Percentiles rank a stretch among this genome's conserved stretches.
These are phyloP conservation scores for Macquaria australasica DNA, from an alignment of 2,113 vertebrate species.

Conservation along the genomic window DNA sequence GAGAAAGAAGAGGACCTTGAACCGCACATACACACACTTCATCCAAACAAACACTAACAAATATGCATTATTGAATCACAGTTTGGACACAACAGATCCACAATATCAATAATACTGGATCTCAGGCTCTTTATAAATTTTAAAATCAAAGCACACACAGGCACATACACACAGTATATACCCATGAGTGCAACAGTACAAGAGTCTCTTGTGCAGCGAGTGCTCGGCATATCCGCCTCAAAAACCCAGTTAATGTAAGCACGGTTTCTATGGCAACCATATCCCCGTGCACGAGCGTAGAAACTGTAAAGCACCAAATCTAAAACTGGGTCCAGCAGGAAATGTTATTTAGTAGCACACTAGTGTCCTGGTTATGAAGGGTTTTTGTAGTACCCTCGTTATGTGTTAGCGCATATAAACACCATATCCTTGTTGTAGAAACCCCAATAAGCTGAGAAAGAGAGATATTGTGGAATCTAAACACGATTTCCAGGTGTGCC, in stretches of 20 bases:
- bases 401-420: neutral
- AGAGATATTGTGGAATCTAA: neutral
- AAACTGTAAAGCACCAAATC: conserved; percentile 42
- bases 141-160: conserved; percentile 11
- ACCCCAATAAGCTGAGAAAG: neutral
- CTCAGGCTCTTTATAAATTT: neutral
- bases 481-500: neutral
- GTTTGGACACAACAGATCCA: conserved; percentile 9
- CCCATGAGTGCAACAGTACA: neutral
- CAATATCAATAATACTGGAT: conserved; percentile 14
- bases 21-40: conserved; percentile 13
- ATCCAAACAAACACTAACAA: conserved; percentile 40
- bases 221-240: conserved; percentile 26
- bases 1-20: conserved; percentile 53
- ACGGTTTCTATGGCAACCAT: conserved; percentile 79
- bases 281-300: conserved; percentile 40
- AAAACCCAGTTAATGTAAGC: conserved; percentile 66
- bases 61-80: conserved; percentile 26
- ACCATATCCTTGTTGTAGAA: neutral
- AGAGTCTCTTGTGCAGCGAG: conserved; percentile 22
- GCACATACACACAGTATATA: neutral
- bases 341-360: conserved; percentile 9
- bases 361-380: neutral
- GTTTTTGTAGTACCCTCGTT: neutral
- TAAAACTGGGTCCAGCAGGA: conserved; percentile 36